Base-by-base conservation (phyloP, 1,140 invertebrate genomes). In the Heliconius eleuchia region DNA sequence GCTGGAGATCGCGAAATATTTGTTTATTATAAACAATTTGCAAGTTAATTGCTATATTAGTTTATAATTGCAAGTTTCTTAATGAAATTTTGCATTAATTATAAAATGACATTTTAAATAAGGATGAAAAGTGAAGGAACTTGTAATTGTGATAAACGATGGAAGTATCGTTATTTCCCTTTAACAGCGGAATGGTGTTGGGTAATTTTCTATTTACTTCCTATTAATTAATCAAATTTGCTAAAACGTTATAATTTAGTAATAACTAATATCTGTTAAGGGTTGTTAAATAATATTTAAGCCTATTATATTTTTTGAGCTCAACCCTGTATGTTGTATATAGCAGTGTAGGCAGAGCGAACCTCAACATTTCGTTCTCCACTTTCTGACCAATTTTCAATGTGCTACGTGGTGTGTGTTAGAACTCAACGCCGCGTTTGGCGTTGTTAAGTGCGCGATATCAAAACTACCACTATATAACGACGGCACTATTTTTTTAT, bases 1-100 rank as follows among this genome's bases (percentile, higher is more conserved):
- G n/a, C n/a, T 11, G 18, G 55, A 23, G 60, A 66, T 66, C 60
- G n/a, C 60, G 60, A 66, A 66, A 66, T 66, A 66, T 66, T 66
- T 66, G 16, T 66, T 66, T 27, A 66, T 27, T 66, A 66, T 27
- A 66, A 27, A 66, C 23, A 66, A 27, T 66, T 66, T 66, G 30
- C 23, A 5, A 66, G 9, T 27, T 66, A 66, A 66, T 66, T 27
- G 60, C 23, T 16, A 66, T 66, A 66, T 30, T 66, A 30, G 23
- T 66, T 9, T 27, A 3, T 30, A 66, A 66, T 66, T 66, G 27
- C 60, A 30, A 30, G 60, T 66, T 66, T 66, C 60, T 27, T 27
- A 27, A n/a, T 16, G 11, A 3, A n/a, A 3, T 66, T 66, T 66
- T 16, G 27, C 5, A 66, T 66, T 66, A 66, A 66, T 66, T 27